Evolutionary conservation across 1,140 invertebrate genomes (phyloP).

Genomic region (Trichogramma pretiosum): DNA sequence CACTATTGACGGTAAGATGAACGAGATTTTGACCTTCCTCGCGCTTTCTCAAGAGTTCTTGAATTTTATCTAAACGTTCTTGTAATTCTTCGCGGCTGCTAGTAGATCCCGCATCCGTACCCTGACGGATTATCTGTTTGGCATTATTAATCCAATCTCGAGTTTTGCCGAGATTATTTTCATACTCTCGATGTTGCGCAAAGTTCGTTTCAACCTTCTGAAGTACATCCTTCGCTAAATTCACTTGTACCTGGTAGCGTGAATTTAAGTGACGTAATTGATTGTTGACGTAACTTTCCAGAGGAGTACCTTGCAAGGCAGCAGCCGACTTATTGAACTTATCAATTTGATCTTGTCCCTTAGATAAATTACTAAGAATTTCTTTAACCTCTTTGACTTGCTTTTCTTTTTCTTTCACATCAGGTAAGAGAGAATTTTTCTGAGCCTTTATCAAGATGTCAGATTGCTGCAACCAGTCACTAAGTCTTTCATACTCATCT

Average conservation of each 20-base stretch:
- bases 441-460: conserved; percentile 86
- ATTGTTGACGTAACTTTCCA: conserved; percentile 85
- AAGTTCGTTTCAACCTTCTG: conserved; percentile 87
- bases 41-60: conserved; percentile 72
- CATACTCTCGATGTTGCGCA: conserved; percentile 79
- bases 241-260: conserved; percentile 80
- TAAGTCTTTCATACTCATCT: conserved; percentile 82
- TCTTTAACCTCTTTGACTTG: conserved; percentile 73
- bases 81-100: conserved; percentile 79
- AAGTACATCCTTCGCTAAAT: conserved; percentile 84
- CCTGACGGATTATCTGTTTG: conserved; percentile 70
- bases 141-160: conserved; percentile 82
- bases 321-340: conserved; percentile 72
- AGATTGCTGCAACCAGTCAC: conserved; percentile 89
- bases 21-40: conserved; percentile 87
- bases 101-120: conserved; percentile 67
- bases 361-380: conserved; percentile 64
- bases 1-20: conserved; percentile 81
- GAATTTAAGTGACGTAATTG: conserved; percentile 85
- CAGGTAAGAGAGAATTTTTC: conserved; percentile 73
- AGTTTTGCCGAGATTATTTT: conserved; percentile 69
- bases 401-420: conserved; percentile 74
- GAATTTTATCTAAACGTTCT: conserved; percentile 67
- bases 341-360: conserved; percentile 77
- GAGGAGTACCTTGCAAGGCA: conserved; percentile 67